Base-by-base conservation (phyloP, 2,888 invertebrate species). In the Lasioglossum morio region DNA sequence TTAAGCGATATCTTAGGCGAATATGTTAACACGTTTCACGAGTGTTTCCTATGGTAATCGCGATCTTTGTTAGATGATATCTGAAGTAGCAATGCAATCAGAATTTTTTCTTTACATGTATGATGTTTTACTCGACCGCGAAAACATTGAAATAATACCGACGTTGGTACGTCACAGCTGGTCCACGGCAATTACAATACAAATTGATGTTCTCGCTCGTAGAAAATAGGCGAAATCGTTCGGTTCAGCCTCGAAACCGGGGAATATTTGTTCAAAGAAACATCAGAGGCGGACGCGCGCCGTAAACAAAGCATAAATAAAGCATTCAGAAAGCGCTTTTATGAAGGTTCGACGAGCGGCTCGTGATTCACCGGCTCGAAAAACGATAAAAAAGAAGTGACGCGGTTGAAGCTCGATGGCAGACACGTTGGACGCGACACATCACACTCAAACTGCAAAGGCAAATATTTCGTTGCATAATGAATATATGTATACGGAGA, bases 151-250 rank as follows among this genome's bases (percentile, higher is more conserved):
- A 66, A 72, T 63, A 69, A 69, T 57, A 34, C 46, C 46, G 5
- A 27, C 16, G 66, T 30, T 1, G 72, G 3, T 12, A 37, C 23
- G 66, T 30, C 72, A 57, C 83, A 85, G 84, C 63, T 85, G 84
- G 34, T 40, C 74, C 63, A 30, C 34, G 60, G 75, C 46, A 75
- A 85, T 85, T 83, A 83, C 84, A 83, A 85, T 83, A 79, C 34
- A 85, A 83, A 85, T 85, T 83, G 84, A 40, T 75, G 79, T 85
- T 83, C 79, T 84, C 53, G 23, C 63, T 57, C 74, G n/a, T 34
- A 40, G 14, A 19, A 66, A 30, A 40, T 30, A 37, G 81, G 4
- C 34, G 60, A 34, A 72, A 83, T 82, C 48, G 60, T 60, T 63
- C 60, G 27, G 27, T 30, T 27, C 23, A 53, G 27, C 4, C 60